These are phyloP conservation scores for Phyllotis vaccarum DNA, from an alignment of 2,797 vertebrate genomes.

Conservation along the genomic window DNA sequence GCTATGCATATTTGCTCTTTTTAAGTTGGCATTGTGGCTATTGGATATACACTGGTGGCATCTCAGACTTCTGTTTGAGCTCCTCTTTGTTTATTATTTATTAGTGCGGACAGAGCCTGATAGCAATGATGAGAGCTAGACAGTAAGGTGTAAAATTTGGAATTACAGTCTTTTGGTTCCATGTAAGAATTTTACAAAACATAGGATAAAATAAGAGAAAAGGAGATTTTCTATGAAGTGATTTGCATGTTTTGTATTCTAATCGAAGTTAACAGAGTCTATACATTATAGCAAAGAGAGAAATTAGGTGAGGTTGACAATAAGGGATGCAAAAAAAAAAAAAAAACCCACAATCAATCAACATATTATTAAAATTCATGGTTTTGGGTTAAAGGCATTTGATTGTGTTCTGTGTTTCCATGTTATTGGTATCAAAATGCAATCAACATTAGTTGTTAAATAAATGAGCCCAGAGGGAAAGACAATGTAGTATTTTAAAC, in stretches of 20 bases:
- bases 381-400: not conserved
- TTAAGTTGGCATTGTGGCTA: not conserved
- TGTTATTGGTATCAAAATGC: slow-evolving; percentile 27
- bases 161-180: not conserved
- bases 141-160: not conserved
- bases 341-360: not conserved
- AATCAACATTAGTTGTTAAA: slow-evolving; percentile 60
- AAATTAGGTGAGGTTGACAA: not conserved
- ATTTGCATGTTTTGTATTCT: too few relatives aligned
- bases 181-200: not conserved
- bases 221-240: not conserved
- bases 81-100: not conserved
- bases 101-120: not conserved
- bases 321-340: not conserved
- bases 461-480: slow-evolving; percentile 37
- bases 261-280: too few relatives aligned
- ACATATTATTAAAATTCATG: not conserved
- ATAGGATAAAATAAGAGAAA: not conserved
- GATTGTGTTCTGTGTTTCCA: slow-evolving; percentile 15
- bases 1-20: not conserved
- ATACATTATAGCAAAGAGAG: not conserved
- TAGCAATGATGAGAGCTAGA: not conserved
- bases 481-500: slow-evolving; percentile 61
- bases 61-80: not conserved
- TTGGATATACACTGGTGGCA: accelerated